Evolutionary conservation across 92 coral and sea anemone genomes (phyloP).

Genomic region (Umimayanthus kanabou): DNA sequence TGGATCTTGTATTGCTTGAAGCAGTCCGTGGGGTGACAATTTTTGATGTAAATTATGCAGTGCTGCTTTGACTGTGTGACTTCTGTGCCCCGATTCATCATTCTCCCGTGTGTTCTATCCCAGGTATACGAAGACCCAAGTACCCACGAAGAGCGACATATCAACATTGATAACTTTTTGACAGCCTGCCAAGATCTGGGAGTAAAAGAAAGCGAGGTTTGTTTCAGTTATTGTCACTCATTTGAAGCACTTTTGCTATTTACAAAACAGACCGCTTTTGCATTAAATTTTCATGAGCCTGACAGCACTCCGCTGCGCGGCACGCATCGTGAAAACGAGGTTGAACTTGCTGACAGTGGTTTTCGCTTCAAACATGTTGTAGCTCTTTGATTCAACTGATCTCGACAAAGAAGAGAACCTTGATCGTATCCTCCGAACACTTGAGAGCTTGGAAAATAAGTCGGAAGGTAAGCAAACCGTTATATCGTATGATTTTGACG

Average conservation of each 20-base stretch:
- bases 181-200: conserved; percentile 85
- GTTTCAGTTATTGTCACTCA: conserved; percentile 55
- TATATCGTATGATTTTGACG: neutral
- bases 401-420: conserved; percentile 72
- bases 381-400: conserved; percentile 70
- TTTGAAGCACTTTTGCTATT: conserved; percentile 52
- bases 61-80: neutral
- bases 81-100: neutral
- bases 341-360: conserved; percentile 26
- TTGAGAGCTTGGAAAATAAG: conserved; percentile 72
- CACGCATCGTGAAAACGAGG: conserved; percentile 49
- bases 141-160: conserved; percentile 60
- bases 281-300: conserved; percentile 88
- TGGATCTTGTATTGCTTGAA: conserved; percentile 35
- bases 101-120: conserved; percentile 16
- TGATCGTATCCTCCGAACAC: conserved; percentile 67
- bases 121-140: conserved; percentile 71
- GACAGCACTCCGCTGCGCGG: conserved; percentile 62
- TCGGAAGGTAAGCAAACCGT: conserved; percentile 63
- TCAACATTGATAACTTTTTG: conserved; percentile 64
- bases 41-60: conserved; percentile 69
- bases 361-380: conserved; percentile 45
- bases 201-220: conserved; percentile 77
- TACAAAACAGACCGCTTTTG: conserved; percentile 54
- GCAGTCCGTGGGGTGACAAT: conserved; percentile 37